Evolutionary conservation across 2,888 invertebrate genomes (phyloP).

Genomic region (Hoplodrina ambigua): DNA sequence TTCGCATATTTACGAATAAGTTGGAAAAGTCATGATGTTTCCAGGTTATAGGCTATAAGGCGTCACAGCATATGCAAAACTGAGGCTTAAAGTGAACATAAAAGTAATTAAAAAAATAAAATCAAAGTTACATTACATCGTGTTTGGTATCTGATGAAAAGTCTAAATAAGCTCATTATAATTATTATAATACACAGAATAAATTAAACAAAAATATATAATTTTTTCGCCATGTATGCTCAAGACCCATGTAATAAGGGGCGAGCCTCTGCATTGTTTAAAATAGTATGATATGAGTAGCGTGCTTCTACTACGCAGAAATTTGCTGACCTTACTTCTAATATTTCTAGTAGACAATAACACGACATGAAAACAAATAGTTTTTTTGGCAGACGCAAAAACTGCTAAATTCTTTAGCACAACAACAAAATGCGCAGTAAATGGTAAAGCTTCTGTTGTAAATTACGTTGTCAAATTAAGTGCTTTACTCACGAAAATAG

Average conservation of each 20-base stretch:
- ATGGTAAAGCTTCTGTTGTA: constrained; percentile 22
- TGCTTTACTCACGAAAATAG: constrained; percentile 4
- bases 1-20: too few relatives aligned
- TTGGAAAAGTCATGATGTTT: too few relatives aligned
- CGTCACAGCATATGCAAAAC: too few relatives aligned
- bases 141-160: too few relatives aligned
- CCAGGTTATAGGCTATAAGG: too few relatives aligned
- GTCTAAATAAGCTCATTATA: too few relatives aligned
- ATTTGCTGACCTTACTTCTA: constrained; percentile 43
- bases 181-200: too few relatives aligned
- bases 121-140: too few relatives aligned
- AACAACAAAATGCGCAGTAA: constrained; percentile 50
- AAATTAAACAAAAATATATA: too few relatives aligned
- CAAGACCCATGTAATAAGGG: not conserved
- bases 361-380: constrained; percentile 38
- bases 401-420: constrained; percentile 30
- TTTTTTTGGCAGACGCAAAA: constrained; percentile 45
- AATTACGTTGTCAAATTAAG: constrained; percentile 22
- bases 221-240: not conserved
- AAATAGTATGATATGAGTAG: constrained; percentile 14
- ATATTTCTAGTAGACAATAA: constrained; percentile 45
- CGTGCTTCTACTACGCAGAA: constrained; percentile 43
- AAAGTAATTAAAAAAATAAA: too few relatives aligned
- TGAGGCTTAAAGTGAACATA: too few relatives aligned
- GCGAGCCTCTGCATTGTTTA: not conserved